phyloP scores from a whole-genome alignment of 2,113 vertebrate genomes.

The Actenoides hombroni region DNA sequence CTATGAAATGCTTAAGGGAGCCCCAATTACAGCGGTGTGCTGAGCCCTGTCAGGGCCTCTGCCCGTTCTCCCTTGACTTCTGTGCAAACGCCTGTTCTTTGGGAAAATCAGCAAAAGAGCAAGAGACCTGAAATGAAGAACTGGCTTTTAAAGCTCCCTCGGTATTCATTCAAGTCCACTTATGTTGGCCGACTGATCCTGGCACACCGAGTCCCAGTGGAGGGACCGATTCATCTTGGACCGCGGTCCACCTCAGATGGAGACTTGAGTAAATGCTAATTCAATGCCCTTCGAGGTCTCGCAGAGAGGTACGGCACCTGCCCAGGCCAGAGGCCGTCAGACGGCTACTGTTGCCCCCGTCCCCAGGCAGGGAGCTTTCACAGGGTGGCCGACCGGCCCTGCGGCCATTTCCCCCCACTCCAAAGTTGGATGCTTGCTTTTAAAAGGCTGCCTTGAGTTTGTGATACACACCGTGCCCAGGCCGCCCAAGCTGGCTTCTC shows the following conservation, averaged over 20 bases:
- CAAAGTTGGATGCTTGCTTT: neutral
- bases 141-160: neutral
- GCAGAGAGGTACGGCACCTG: neutral
- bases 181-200: neutral
- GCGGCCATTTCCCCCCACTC: neutral
- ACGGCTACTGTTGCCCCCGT: neutral
- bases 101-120: neutral
- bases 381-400: accelerated
- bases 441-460: neutral
- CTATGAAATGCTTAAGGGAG: neutral
- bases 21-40: neutral
- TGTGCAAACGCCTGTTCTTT: neutral
- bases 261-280: neutral
- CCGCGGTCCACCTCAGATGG: neutral
- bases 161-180: neutral
- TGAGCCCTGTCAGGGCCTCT: neutral
- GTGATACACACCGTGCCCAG: accelerated
- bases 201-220: neutral
- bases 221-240: neutral
- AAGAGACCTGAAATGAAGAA: neutral
- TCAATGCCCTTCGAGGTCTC: neutral
- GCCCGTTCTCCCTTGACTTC: neutral
- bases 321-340: neutral
- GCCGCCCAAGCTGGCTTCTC: neutral
- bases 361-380: neutral